Conservation (phyloP, 2,888 invertebrate genomes). For the Apamea sordens region DNA sequence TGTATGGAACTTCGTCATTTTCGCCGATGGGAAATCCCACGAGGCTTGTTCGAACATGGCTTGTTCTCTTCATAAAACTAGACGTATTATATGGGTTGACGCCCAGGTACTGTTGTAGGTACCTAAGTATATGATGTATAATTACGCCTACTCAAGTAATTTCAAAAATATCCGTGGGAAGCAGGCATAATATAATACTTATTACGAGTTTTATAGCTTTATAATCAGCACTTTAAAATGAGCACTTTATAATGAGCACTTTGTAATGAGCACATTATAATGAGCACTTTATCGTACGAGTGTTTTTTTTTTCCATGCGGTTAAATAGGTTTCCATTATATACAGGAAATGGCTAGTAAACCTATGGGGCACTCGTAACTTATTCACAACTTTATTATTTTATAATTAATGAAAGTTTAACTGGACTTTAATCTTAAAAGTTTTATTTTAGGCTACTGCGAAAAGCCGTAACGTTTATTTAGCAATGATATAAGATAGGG, state of each 20-base stretch:
- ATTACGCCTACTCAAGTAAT: constrained; percentile 15
- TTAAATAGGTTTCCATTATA: constrained; percentile 14
- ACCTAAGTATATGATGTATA: not conserved
- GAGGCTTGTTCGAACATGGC: no score
- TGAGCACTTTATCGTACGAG: constrained; percentile 12
- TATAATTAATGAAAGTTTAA: not conserved
- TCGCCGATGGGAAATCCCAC: not conserved
- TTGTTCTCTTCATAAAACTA: not conserved
- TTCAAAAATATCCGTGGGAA: constrained; percentile 39
- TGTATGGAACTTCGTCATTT: not conserved
- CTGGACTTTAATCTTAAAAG: no score
- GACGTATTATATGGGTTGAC: not conserved
- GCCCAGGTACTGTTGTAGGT: not conserved
- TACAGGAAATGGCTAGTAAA: constrained; percentile 1
- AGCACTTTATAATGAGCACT: constrained; percentile 21
- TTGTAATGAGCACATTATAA: constrained; percentile 36
- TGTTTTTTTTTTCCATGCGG: not conserved
- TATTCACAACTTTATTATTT: not conserved
- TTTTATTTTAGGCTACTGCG: not conserved
- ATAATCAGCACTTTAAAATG: constrained; percentile 33
- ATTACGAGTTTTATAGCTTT: constrained; percentile 15
- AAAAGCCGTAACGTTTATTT: not conserved
- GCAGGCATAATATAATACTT: not conserved
- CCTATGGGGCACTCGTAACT: not conserved
- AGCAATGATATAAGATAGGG: not conserved